phyloP scores from a whole-genome alignment of 2,797 vertebrate genomes.

The Ptychadena robeensis region DNA sequence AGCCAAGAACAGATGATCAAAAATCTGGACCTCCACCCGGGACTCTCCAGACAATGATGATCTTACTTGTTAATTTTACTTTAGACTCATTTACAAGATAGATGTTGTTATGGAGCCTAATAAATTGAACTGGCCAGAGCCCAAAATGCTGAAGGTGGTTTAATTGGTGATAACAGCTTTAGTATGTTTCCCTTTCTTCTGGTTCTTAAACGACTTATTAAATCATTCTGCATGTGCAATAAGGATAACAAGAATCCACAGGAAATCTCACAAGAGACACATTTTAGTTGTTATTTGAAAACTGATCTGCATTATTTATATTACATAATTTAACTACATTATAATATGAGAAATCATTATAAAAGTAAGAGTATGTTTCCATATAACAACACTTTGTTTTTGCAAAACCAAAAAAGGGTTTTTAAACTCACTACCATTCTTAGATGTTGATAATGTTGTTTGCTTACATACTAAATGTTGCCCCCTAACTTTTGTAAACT shows the following conservation, averaged over 20 bases:
- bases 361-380: not conserved
- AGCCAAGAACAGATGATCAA: conserved; percentile 53
- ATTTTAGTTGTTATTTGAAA: not conserved
- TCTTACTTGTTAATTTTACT: conserved; percentile 53
- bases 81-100: conserved; percentile 56
- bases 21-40: conserved; percentile 47
- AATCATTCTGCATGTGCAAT: conserved; percentile 19
- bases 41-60: conserved; percentile 49
- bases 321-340: no score
- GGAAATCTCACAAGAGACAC: not conserved
- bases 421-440: no score
- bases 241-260: conserved; percentile 9
- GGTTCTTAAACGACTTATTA: conserved; percentile 24
- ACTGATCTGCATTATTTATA: not conserved
- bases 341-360: not conserved
- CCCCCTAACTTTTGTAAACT: no score
- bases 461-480: no score
- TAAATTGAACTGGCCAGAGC: conserved; percentile 52
- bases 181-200: conserved; percentile 40
- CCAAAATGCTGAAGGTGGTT: conserved; percentile 54
- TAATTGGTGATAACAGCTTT: conserved; percentile 52
- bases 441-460: no score
- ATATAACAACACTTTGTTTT: not conserved
- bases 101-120: conserved; percentile 46
- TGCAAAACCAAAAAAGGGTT: no score